These are phyloP conservation scores for Pagetopsis macropterus DNA, from an alignment of 2,797 vertebrate genomes.

Conservation along the genomic window DNA sequence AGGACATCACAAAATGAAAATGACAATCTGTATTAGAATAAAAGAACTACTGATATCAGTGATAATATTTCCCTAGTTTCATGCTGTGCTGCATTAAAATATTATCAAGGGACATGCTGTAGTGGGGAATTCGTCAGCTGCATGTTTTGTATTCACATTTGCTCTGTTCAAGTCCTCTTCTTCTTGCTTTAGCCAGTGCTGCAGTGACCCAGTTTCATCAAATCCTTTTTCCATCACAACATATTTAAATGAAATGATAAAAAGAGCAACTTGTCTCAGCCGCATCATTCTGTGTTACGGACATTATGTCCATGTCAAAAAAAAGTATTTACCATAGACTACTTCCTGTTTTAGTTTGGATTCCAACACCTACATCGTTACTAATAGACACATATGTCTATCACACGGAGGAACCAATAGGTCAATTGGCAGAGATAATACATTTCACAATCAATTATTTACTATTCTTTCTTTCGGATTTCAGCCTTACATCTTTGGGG, in stretches of 20 bases:
- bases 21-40: neutral
- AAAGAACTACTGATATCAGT: neutral
- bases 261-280: conserved; percentile 15
- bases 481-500: neutral
- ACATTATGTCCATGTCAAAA: conserved; percentile 2
- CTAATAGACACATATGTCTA: too few species aligned
- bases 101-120: neutral
- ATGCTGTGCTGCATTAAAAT: conserved; percentile 6
- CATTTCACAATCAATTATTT: too few species aligned
- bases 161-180: neutral
- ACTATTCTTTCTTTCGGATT: neutral
- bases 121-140: conserved; percentile 9
- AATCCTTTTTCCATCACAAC: neutral
- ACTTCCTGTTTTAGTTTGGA: conserved; percentile 3
- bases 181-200: conserved; percentile 1
- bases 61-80: neutral
- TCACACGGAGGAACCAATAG: too few species aligned
- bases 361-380: too few species aligned
- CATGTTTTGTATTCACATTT: neutral
- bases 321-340: neutral
- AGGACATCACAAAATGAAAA: conserved; percentile 1
- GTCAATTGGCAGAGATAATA: too few species aligned
- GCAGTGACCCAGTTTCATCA: conserved; percentile 50
- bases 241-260: conserved; percentile 35
- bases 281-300: neutral